Evolutionary conservation across 2,113 vertebrate species (phyloP).

Genomic region (Epinephelus moara): DNA sequence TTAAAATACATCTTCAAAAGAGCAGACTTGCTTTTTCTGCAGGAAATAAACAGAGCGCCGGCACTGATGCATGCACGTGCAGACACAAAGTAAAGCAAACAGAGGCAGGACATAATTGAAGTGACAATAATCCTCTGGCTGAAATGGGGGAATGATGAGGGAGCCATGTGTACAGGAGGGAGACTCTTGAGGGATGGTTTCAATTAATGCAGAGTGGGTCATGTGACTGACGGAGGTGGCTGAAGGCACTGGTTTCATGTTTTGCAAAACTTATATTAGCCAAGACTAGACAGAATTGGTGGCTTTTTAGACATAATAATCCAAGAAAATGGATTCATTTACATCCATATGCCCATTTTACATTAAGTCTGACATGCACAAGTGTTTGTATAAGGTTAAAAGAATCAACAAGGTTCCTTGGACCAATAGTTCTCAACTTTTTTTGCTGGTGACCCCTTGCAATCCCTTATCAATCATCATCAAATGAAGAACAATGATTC

Average conservation of each 20-base stretch:
- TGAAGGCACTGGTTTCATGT: neutral
- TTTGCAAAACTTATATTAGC: neutral
- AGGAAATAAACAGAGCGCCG: constrained; percentile 55
- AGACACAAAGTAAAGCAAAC: constrained; percentile 52
- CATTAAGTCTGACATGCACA: neutral
- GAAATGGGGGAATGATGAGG: constrained; percentile 46
- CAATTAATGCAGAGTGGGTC: neutral
- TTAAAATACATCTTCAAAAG: constrained; percentile 78
- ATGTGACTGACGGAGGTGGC: constrained; percentile 1
- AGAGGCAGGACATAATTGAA: constrained; percentile 59
- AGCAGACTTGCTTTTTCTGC: constrained; percentile 58
- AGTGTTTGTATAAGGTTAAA: neutral
- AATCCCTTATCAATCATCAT: no score
- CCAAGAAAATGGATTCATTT: neutral
- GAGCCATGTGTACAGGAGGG: neutral
- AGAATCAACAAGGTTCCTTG: neutral
- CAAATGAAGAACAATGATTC: no score
- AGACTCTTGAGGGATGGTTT: constrained; percentile 38
- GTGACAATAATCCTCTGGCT: constrained; percentile 60
- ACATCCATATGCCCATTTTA: neutral
- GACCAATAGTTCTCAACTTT: no score
- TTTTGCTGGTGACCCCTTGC: no score
- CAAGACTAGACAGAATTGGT: neutral
- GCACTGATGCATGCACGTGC: constrained; percentile 27
- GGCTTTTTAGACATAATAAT: neutral